A percentile compares a stretch with the other conserved stretches of the same genome.
Evolutionary conservation across 2,113 vertebrate genomes (phyloP).

Genomic region (Rhodinocichla rosea): DNA sequence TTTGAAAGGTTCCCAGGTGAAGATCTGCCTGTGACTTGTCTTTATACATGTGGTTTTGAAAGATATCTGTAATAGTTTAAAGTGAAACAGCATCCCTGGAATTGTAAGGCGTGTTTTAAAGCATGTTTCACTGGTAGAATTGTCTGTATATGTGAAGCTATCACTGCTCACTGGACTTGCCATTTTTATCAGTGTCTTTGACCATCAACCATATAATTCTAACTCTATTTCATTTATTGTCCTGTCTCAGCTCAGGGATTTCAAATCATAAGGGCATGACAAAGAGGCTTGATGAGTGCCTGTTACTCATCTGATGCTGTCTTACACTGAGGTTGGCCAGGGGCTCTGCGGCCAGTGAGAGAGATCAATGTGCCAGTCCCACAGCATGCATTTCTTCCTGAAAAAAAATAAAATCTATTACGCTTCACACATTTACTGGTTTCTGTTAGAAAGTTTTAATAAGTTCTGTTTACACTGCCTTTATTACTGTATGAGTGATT

Average conservation of each 20-base stretch:
- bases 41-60: neutral
- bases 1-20: neutral
- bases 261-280: neutral
- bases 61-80: neutral
- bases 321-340: neutral
- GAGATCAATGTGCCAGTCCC: neutral
- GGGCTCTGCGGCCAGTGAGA: neutral
- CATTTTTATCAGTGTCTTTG: conserved; percentile 11
- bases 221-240: neutral
- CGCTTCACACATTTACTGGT: neutral
- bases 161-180: neutral
- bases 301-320: neutral
- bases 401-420: neutral
- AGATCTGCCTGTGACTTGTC: neutral
- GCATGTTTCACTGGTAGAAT: neutral
- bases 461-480: neutral
- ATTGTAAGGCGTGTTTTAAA: neutral
- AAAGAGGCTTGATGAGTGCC: neutral
- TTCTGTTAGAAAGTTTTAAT: neutral
- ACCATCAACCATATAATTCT: neutral
- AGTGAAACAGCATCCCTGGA: neutral
- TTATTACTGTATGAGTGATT: neutral
- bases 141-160: neutral
- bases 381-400: neutral
- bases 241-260: neutral